Base-by-base conservation (phyloP, 2,888 invertebrate genomes). In the Pachydiplax longipennis region DNA sequence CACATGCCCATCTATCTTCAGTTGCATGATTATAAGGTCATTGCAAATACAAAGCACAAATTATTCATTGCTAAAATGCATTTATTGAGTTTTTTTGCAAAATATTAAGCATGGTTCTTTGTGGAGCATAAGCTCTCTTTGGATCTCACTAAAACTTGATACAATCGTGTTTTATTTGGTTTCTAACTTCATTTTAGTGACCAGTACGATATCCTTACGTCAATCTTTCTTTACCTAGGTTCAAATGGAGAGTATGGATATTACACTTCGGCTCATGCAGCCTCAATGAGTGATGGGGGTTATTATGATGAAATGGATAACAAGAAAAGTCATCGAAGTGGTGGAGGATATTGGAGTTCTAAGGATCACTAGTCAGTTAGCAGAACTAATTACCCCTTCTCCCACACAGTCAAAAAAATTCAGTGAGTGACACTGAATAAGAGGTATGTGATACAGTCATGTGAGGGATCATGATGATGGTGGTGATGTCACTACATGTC, bases 361-460 rank as follows among this genome's bases (percentile, higher is more conserved):
- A 87, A 87, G 87, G 87, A 87, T 87, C 87, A 87, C 87, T 87
- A 87, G 87, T 87, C 87, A 87, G 87, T 87, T 87, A 87, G 87
- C 35, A 61, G 61, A 61, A 35, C 58, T 61, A 48, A 61, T 87
- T 87, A 10, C 87, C 87, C 87, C 48, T 37, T 87, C 61, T 61
- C 61, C 44, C 91, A 91, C 81, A 61, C 65, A 53, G 81, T 44
- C 44, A 91, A 90, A 83, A 80, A 90, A 90, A 91, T 91, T 91
- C 91, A 91, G 91, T 91, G 91, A 91, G 91, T 91, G 91, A 91
- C 91, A 91, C 91, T 91, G 90, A 90, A 91, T 65, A 81, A 90
- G 91, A 91, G 91, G 91, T 91, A 91, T 91, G 91, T 91, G 91
- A 90, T 91, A 91, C 90, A 83, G 80, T 91, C 80, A 83, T 81